Evolutionary conservation across 2,113 vertebrate genomes (phyloP).

Genomic region (Myrmecobius fasciatus): DNA sequence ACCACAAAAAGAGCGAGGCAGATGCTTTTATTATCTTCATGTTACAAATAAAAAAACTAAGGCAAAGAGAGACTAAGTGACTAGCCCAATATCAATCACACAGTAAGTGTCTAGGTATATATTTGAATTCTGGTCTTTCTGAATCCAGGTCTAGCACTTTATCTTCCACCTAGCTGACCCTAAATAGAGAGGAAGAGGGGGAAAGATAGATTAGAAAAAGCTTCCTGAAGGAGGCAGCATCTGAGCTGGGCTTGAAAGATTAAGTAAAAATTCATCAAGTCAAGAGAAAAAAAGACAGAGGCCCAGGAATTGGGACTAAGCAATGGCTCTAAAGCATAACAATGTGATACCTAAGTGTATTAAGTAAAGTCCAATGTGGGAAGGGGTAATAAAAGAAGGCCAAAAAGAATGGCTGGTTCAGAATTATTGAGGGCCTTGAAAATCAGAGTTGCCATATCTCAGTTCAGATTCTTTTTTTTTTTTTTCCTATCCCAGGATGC

Average conservation of each 20-base stretch:
- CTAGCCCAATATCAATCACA: neutral
- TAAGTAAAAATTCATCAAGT: neutral
- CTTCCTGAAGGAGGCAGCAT: neutral
- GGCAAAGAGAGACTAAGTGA: neutral
- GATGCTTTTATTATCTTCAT: neutral
- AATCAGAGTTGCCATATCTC: conserved; percentile 22
- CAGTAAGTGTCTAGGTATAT: neutral
- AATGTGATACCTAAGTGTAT: neutral
- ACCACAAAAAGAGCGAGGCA: too few species aligned
- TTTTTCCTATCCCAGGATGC: neutral
- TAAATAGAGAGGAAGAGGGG: neutral
- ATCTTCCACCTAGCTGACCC: neutral
- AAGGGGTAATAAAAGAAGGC: neutral
- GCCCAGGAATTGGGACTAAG: neutral
- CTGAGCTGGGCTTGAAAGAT: neutral
- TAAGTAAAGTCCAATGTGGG: neutral
- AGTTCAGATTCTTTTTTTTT: conserved; percentile 16
- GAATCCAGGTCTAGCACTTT: neutral
- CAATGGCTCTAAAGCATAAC: neutral
- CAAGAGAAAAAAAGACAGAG: neutral
- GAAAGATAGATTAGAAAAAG: neutral
- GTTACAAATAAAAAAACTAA: neutral
- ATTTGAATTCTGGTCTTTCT: neutral
- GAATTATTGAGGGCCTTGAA: neutral
- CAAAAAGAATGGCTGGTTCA: neutral